These are phyloP conservation scores for Rotaria macrura DNA, from an alignment of 2,888 invertebrate species.

Conservation along the genomic window DNA sequence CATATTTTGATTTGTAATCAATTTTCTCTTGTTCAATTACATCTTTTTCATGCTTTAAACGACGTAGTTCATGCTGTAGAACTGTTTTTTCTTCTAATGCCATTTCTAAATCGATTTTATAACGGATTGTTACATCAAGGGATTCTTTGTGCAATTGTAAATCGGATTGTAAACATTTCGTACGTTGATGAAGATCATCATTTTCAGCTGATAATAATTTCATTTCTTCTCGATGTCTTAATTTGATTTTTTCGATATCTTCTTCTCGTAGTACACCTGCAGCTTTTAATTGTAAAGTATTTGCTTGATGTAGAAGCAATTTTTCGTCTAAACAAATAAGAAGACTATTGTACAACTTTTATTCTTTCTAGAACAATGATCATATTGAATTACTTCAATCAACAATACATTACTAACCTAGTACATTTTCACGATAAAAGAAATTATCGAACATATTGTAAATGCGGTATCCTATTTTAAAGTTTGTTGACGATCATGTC, in stretches of 20 bases:
- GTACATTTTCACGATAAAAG: no score
- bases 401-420: background rate
- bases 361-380: background rate
- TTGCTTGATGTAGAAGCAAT: background rate
- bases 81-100: background rate
- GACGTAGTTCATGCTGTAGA: slow-evolving; percentile 1
- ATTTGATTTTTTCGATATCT: slow-evolving; percentile 16
- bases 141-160: slow-evolving; percentile 15
- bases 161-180: slow-evolving; percentile 8
- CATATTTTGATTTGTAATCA: background rate
- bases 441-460: no score
- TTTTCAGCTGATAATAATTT: slow-evolving; percentile 18
- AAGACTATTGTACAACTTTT: background rate
- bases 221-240: slow-evolving; percentile 13
- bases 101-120: slow-evolving; percentile 21
- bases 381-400: background rate
- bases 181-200: slow-evolving; percentile 16
- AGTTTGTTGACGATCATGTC: no score
- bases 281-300: background rate
- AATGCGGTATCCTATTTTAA: no score
- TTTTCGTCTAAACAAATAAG: background rate
- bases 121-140: background rate
- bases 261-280: background rate
- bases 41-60: slow-evolving; percentile 14
- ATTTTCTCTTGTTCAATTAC: slow-evolving; percentile 11